Evolutionary conservation across 2,888 invertebrate genomes (phyloP), one percentile per base, ranked within the genome.

Genomic region (Sisyra nigra): DNA sequence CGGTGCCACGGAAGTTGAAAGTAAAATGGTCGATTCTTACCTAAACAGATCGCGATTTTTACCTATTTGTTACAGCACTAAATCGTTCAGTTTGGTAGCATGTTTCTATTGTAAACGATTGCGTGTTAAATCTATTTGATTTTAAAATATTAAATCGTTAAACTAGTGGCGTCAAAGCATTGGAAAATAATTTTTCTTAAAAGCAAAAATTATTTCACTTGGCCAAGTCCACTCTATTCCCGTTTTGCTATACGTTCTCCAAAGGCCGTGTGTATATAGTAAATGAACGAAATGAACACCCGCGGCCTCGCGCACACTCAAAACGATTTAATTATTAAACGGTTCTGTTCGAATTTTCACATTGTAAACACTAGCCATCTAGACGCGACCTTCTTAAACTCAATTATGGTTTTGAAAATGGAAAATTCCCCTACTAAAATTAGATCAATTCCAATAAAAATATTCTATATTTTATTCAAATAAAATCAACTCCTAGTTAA

Each of bases 1-100:
- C 13, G 17, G 19, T 41, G 41, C 41, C 41, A 41, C 41, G 41
- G 34, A 41, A 41, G 41, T 41, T 14, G 31, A 41, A 41, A 18
- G 19, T 41, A 41, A 41, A 31, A 41, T 41, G 41, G 41, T 41
- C n/a, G 41, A 34, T 18, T 35, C 41, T 41, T 41, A 41, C 41
- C 41, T 15, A 34, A 34, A 34, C 17, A 41, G 15, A 14, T 9
- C 31, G 34, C 33, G 8, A 34, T 41, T 37, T 37, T 37, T 18
- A 41, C 13, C 19, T 34, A 31, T 40, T 31, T 40, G 40, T 30
- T 40, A 40, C 40, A 31, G 15, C 7, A 14, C 24, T 24, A 24
- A 24, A 24, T 24, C 7, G 24, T 24, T 5, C 5, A 5, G 24
- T 5, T 5, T 5, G 3, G 24, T 7, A 7, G 7, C 24, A 24